phyloP scores from a whole-genome alignment of 2,797 vertebrate genomes.

The Pteronotus mesoamericanus region DNA sequence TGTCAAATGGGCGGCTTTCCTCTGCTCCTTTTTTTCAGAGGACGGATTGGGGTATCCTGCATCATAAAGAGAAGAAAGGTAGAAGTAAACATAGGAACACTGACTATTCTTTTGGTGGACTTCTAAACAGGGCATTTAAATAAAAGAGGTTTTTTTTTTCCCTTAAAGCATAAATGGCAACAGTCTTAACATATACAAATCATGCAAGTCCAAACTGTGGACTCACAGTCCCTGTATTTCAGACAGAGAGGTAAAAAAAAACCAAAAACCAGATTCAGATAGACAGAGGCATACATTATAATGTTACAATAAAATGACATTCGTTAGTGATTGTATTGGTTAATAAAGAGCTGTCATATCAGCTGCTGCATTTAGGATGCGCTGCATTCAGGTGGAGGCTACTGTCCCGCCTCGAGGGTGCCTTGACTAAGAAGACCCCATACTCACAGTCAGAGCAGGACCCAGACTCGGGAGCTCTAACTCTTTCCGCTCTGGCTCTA shows the following conservation, averaged over 20 bases:
- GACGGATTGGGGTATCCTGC: constrained; percentile 75
- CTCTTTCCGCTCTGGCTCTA: background rate
- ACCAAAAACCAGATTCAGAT: background rate
- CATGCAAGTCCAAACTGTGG: background rate
- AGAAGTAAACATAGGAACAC: background rate
- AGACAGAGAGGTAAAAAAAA: background rate
- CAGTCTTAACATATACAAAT: background rate
- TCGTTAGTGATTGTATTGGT: background rate
- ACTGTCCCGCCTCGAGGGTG: background rate
- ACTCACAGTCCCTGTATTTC: background rate
- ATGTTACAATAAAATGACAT: background rate
- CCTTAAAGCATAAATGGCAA: background rate
- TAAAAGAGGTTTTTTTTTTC: background rate
- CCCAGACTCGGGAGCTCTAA: background rate
- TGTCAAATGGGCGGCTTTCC: constrained; percentile 88
- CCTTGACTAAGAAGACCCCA: background rate
- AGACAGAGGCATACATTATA: background rate
- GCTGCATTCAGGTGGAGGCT: background rate
- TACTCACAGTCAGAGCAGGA: background rate
- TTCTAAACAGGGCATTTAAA: background rate
- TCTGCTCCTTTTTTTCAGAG: constrained; percentile 66
- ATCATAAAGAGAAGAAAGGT: constrained; percentile 16
- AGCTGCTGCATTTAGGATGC: background rate
- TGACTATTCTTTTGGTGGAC: background rate
- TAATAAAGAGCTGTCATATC: background rate